phyloP scores from a whole-genome alignment of 2,113 vertebrate species.

The Plotosus lineatus region DNA sequence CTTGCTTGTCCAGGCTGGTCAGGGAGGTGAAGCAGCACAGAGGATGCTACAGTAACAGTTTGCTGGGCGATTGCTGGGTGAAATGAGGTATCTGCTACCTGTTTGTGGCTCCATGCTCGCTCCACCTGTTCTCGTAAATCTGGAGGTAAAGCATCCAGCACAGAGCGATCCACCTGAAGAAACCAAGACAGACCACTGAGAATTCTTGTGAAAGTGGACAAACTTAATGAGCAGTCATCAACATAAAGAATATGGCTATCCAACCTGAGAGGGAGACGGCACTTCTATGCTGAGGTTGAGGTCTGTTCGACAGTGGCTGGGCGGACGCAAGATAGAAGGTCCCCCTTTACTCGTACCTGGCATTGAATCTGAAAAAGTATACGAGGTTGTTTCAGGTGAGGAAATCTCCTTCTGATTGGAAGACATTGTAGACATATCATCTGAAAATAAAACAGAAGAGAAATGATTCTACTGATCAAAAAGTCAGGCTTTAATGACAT shows the following conservation, averaged over 20 bases:
- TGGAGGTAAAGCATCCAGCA: slow-evolving; percentile 86
- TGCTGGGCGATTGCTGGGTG: slow-evolving; percentile 53
- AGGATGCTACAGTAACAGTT: slow-evolving; percentile 60
- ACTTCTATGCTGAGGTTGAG: slow-evolving; percentile 91
- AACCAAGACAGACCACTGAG: not conserved
- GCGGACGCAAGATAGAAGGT: slow-evolving; percentile 69
- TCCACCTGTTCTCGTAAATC: slow-evolving; percentile 91
- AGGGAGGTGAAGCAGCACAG: slow-evolving; percentile 83
- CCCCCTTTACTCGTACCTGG: slow-evolving; percentile 74
- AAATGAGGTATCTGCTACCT: slow-evolving; percentile 54
- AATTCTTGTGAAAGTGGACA: not conserved
- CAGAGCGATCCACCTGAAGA: slow-evolving; percentile 87
- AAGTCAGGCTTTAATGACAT: not conserved
- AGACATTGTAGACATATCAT: slow-evolving; percentile 47
- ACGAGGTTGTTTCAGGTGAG: slow-evolving; percentile 61
- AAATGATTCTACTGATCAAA: not conserved
- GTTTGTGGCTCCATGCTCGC: slow-evolving; percentile 75
- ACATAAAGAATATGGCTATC: not conserved
- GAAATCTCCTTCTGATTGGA: slow-evolving; percentile 71
- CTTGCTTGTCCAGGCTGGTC: slow-evolving; percentile 76
- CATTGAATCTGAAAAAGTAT: slow-evolving; percentile 64
- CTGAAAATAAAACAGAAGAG: not conserved
- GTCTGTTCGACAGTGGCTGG: slow-evolving; percentile 72
- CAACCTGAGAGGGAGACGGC: slow-evolving; percentile 93
- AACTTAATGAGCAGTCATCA: not conserved